phyloP scores from a whole-genome alignment of 2,113 vertebrate genomes.

The Clarias batrachus region DNA sequence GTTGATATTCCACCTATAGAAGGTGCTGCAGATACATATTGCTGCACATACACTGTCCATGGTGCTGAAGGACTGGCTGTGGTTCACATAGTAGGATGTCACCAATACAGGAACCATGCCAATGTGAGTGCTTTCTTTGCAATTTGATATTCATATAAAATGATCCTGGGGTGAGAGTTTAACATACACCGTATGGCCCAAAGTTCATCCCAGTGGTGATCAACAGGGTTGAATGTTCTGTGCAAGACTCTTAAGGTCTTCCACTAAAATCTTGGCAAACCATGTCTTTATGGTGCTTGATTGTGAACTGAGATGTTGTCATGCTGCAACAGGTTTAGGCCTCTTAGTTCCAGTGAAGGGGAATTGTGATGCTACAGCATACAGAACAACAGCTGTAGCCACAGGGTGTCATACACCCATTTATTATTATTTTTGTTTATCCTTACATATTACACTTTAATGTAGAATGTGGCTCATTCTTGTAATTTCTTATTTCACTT shows the following conservation, averaged over 20 bases:
- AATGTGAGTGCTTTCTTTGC: neutral
- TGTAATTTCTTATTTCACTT: neutral
- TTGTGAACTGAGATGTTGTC: too few species aligned
- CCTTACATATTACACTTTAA: neutral
- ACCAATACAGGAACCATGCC: neutral
- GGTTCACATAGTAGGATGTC: neutral
- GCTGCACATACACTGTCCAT: neutral
- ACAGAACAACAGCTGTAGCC: too few species aligned
- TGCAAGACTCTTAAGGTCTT: neutral
- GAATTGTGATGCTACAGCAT: too few species aligned
- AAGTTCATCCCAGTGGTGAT: neutral
- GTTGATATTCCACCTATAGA: neutral
- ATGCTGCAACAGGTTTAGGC: too few species aligned
- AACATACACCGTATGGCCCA: neutral
- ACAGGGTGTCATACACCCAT: neutral
- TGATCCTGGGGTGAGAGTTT: neutral
- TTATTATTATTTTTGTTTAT: neutral
- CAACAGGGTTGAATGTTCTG: neutral
- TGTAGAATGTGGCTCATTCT: neutral
- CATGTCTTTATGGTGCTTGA: too few species aligned
- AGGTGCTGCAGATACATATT: neutral
- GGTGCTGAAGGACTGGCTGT: slow-evolving; percentile 21
- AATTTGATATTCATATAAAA: neutral
- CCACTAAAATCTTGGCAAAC: too few species aligned
- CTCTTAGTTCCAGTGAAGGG: too few species aligned